Evolutionary conservation across 2,888 invertebrate genomes (phyloP).

Genomic region (Drosophila flavopinicola): DNA sequence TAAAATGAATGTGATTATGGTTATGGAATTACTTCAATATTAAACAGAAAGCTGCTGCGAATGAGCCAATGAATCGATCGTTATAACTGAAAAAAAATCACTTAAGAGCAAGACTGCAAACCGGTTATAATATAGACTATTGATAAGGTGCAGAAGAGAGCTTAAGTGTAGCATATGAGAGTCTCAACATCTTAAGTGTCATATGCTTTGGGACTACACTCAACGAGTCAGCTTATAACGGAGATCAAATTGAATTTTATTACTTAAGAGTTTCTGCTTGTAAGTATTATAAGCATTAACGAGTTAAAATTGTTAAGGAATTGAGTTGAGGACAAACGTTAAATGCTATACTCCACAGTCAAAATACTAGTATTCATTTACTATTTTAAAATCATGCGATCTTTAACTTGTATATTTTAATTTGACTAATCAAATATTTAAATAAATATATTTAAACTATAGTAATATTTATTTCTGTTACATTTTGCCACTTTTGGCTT

Average conservation of each 20-base stretch:
- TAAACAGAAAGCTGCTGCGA: constrained; percentile 35
- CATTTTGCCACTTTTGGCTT: too few relatives aligned
- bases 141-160: constrained; percentile 6
- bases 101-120: constrained; percentile 10
- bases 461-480: too few relatives aligned
- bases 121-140: constrained; percentile 10
- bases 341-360: too few relatives aligned
- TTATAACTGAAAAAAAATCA: constrained; percentile 27
- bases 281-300: neutral
- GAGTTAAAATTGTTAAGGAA: neutral
- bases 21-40: constrained; percentile 38
- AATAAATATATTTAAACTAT: too few relatives aligned
- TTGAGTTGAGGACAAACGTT: neutral
- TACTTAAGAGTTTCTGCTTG: neutral
- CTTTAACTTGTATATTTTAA: too few relatives aligned
- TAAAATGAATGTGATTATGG: constrained; percentile 49
- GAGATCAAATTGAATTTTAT: constrained; percentile 7
- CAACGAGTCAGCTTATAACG: neutral
- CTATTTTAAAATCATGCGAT: too few relatives aligned
- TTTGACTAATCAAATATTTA: too few relatives aligned
- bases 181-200: constrained; percentile 6
- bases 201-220: neutral
- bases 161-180: neutral
- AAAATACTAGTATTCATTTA: too few relatives aligned
- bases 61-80: constrained; percentile 33